These are phyloP conservation scores for Lydus trimaculatus DNA, from an alignment of 2,888 invertebrate genomes.

Conservation along the genomic window DNA sequence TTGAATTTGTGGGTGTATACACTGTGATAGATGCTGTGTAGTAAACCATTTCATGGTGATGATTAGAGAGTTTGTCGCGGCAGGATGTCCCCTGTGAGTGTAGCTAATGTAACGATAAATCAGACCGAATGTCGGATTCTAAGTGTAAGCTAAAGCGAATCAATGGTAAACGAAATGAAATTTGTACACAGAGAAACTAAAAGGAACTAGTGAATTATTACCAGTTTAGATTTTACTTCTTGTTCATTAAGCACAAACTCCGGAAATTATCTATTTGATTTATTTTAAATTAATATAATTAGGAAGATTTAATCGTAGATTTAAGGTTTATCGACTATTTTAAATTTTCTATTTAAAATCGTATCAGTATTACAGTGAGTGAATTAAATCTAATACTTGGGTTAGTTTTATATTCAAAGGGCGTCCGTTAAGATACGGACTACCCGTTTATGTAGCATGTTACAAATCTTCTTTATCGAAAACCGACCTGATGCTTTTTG, in stretches of 20 bases:
- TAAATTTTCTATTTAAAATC: not conserved
- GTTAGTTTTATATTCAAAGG: constrained; percentile 42
- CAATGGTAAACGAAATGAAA: constrained; percentile 26
- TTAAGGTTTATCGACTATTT: not conserved
- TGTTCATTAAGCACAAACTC: constrained; percentile 26
- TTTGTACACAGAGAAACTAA: constrained; percentile 20
- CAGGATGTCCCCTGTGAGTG: constrained; percentile 29
- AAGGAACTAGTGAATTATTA: constrained; percentile 27
- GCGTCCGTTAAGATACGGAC: constrained; percentile 42
- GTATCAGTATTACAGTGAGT: constrained; percentile 29
- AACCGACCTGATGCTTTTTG: constrained; percentile 46
- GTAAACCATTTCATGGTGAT: constrained; percentile 36
- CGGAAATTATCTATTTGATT: constrained; percentile 5
- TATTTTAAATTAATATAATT: not conserved
- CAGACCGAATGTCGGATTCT: constrained; percentile 31
- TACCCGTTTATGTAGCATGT: constrained; percentile 42
- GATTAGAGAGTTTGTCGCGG: constrained; percentile 40
- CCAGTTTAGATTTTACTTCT: constrained; percentile 26
- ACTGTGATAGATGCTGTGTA: constrained; percentile 25
- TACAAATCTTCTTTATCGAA: constrained; percentile 52
- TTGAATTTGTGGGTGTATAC: constrained; percentile 29
- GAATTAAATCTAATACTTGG: constrained; percentile 39
- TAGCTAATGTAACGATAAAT: constrained; percentile 36
- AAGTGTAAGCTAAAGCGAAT: constrained; percentile 31
- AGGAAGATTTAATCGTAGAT: not conserved